These are phyloP conservation scores for Goniozus legneri DNA, from an alignment of 1,140 invertebrate genomes.

Conservation along the genomic window DNA sequence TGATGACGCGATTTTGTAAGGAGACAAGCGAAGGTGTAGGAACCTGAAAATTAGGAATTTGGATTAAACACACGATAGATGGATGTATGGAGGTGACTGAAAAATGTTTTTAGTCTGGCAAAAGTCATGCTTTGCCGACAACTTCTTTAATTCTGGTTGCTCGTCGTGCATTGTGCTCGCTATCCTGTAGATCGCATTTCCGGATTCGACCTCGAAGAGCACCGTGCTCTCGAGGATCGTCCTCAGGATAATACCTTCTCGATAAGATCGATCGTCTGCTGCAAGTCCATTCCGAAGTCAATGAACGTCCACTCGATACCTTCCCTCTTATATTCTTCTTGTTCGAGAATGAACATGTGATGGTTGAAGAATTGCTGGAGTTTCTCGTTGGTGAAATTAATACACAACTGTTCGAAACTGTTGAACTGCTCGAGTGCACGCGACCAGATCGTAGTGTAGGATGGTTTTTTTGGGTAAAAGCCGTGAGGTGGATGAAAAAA, in stretches of 20 bases:
- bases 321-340: conserved; percentile 70
- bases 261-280: conserved; percentile 70
- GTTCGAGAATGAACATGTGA: conserved; percentile 73
- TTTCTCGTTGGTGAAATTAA: conserved; percentile 76
- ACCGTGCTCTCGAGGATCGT: conserved; percentile 10
- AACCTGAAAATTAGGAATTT: too few species aligned
- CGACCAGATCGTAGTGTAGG: background rate
- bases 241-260: conserved; percentile 65
- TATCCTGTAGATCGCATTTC: background rate
- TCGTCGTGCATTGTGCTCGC: background rate
- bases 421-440: conserved; percentile 46
- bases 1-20: too few species aligned
- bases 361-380: conserved; percentile 74
- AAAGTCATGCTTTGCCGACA: too few species aligned
- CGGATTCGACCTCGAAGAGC: conserved; percentile 7
- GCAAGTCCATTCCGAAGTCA: conserved; percentile 74
- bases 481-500: conserved; percentile 18
- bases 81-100: too few species aligned
- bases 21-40: too few species aligned
- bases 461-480: background rate
- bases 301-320: conserved; percentile 71
- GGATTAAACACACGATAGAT: too few species aligned
- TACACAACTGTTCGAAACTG: conserved; percentile 60
- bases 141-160: background rate
- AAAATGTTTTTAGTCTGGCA: too few species aligned